phyloP scores from a whole-genome alignment of 2,797 vertebrate species.

The Lepus oiostolus region DNA sequence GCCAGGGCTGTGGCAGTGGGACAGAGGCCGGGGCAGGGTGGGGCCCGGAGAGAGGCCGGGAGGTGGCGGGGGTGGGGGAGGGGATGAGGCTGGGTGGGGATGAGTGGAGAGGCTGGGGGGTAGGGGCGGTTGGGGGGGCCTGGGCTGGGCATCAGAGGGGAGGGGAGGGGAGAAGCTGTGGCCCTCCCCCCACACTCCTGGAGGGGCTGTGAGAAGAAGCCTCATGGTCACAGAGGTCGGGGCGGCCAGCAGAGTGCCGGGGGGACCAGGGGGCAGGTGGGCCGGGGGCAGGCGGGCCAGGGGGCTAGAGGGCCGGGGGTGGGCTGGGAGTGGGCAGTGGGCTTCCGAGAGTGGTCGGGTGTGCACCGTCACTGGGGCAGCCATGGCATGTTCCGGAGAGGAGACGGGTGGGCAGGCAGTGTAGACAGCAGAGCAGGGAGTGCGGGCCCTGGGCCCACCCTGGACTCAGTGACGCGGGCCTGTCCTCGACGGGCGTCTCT shows the following conservation, averaged over 20 bases:
- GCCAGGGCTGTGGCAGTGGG: neutral
- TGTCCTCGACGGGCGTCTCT: neutral
- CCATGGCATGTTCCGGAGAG: too few species aligned
- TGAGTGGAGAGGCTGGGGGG: too few species aligned
- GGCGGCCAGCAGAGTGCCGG: neutral
- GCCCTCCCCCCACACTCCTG: neutral
- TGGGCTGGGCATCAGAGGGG: neutral
- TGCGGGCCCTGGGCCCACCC: neutral
- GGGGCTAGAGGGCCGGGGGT: neutral
- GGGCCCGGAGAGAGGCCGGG: neutral
- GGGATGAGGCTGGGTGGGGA: neutral
- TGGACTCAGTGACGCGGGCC: neutral
- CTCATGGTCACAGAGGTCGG: neutral
- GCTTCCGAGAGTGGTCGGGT: too few species aligned
- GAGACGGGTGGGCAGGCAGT: too few species aligned
- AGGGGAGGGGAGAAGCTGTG: neutral
- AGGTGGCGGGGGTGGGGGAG: too few species aligned
- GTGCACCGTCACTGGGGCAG: too few species aligned
- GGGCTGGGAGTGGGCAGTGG: neutral
- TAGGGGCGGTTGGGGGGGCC: neutral
- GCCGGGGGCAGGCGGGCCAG: fast-evolving
- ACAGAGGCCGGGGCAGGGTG: neutral
- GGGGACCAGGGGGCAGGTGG: too few species aligned
- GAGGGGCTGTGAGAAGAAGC: neutral
- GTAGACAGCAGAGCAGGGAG: slow-evolving; percentile 62